Conservation (phyloP, 2,113 vertebrate species). For the Hippopotamus amphibius region DNA sequence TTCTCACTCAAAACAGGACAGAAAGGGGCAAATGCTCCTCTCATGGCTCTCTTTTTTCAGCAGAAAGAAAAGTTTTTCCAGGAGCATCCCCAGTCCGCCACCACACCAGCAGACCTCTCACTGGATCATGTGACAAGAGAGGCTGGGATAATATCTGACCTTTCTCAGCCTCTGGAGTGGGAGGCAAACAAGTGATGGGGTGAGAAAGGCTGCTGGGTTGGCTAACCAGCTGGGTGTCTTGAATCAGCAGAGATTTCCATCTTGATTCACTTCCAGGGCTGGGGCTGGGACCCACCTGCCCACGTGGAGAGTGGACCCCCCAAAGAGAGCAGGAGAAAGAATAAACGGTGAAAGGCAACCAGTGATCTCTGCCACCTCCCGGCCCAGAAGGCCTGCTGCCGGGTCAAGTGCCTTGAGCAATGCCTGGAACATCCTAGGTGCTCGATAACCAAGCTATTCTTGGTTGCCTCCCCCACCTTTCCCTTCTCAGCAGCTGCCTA, state of each 20-base stretch:
- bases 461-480: not conserved
- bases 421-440: not conserved
- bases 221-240: not conserved
- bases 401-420: not conserved
- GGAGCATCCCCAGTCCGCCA: not conserved
- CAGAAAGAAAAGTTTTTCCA: not conserved
- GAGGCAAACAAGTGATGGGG: not conserved
- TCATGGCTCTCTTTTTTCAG: not conserved
- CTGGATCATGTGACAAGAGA: not conserved
- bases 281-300: not conserved
- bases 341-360: not conserved
- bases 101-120: not conserved
- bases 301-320: not conserved
- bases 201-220: not conserved
- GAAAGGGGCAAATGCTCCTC: not conserved
- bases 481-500: not conserved
- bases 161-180: not conserved
- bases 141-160: not conserved
- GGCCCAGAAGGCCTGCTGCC: not conserved
- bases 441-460: constrained; percentile 69
- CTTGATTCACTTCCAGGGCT: not conserved
- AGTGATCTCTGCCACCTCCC: not conserved
- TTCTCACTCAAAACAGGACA: not conserved
- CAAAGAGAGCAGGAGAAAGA: not conserved
- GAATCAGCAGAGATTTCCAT: not conserved